Conservation (phyloP, 2,888 invertebrate species). For the Aleiodes testaceus region DNA sequence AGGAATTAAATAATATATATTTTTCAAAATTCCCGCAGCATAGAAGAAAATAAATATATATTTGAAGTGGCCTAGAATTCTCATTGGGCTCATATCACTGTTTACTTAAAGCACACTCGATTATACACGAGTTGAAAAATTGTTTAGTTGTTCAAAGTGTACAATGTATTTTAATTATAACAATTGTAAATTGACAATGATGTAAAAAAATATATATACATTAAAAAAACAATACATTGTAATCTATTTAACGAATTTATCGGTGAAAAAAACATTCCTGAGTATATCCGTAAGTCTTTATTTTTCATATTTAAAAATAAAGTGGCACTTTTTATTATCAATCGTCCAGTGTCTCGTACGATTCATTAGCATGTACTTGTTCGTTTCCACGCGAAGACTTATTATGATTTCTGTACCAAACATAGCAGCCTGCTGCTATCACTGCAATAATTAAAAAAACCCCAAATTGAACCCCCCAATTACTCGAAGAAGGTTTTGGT, state of each 20-base stretch:
- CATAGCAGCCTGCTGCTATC: not conserved
- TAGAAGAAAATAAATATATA: not conserved
- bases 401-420: not conserved
- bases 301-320: not conserved
- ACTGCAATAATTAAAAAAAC: not conserved
- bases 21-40: slow-evolving; percentile 7
- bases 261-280: too few species aligned
- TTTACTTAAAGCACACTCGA: slow-evolving; percentile 24
- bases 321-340: too few species aligned
- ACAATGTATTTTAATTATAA: slow-evolving; percentile 28
- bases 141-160: not conserved
- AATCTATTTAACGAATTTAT: too few species aligned
- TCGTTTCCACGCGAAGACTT: not conserved
- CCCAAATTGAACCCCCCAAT: not conserved
- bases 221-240: not conserved
- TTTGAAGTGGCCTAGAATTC: slow-evolving; percentile 4
- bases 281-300: not conserved
- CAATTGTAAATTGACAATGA: slow-evolving; percentile 18
- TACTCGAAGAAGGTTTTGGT: not conserved
- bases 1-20: slow-evolving; percentile 5
- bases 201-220: slow-evolving; percentile 10
- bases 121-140: slow-evolving; percentile 19
- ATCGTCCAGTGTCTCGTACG: not conserved
- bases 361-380: not conserved
- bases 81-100: slow-evolving; percentile 5